Evolutionary conservation across 2,797 vertebrate species (phyloP), one percentile per base, ranked within the genome.

Genomic region (Salmo trutta): DNA sequence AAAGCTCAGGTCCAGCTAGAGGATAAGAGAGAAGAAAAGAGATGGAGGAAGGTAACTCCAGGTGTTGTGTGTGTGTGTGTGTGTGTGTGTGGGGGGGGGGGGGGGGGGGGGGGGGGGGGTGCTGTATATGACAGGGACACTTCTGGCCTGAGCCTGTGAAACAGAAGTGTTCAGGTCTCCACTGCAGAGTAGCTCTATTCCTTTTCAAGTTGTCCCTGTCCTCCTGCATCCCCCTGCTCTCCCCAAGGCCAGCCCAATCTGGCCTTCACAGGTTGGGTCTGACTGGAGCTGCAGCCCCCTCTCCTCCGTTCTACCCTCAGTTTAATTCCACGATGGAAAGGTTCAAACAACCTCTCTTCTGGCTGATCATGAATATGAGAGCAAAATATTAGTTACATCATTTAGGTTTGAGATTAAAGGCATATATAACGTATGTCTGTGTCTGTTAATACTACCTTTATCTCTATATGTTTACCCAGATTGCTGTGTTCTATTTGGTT

Each of bases 131-230:
- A 67, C 64, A 75, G 77, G 74, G 76, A 62, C 79, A 84, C 77
- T 68, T 24, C 24, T 24, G 24, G 24, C 24, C 24, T 24, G 53
- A 71, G 76, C 36, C 47, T 59, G 4, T 17, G 56, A 72, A 52
- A 73, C 76, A 68, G 78, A 82, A 77, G 64, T 65, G 59, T 29
- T 71, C 74, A 74, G 74, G 69, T 77, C 77, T 82, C 74, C 14
- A 15, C 51, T 51, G 62, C 74, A 73, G 71, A 66, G 73, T 53
- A 64, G 66, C 66, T 56, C 53, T 69, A 59, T 69, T 54, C 66
- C 71, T 80, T 77, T 70, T 52, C 77, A 77, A 70, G 24, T 27
- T 73, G 8, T 67, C 76, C 82, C 79, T 74, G 6, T 1, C 68
- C 74, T 76, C 76, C 52, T 79, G 51, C 21, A 14, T 51, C 41